Percentiles rank a stretch among this genome's conserved stretches.
These are phyloP conservation scores for Ovis aries DNA, from an alignment of 2,113 vertebrate species.

Conservation along the genomic window DNA sequence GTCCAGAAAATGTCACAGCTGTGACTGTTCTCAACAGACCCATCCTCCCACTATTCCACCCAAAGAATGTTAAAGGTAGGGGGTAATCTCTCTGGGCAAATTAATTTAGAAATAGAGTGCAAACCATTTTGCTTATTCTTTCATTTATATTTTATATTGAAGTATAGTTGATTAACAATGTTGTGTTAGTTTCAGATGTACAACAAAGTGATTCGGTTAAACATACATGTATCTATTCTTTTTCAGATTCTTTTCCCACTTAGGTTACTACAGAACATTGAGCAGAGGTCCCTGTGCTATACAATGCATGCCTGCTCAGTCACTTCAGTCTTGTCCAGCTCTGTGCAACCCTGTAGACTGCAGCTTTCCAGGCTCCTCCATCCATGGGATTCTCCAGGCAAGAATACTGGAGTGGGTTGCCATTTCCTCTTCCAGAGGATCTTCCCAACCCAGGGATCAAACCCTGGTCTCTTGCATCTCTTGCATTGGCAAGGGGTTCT, in stretches of 20 bases:
- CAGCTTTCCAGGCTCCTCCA: fast-evolving
- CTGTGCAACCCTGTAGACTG: neutral
- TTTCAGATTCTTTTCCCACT: neutral
- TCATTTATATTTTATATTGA: neutral
- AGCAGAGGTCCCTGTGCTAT: neutral
- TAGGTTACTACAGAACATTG: neutral
- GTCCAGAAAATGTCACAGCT: neutral
- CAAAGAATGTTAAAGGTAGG: neutral
- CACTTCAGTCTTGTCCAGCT: neutral
- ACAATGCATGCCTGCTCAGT: neutral
- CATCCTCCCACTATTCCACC: too few species aligned
- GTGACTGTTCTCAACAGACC: neutral
- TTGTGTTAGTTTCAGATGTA: neutral
- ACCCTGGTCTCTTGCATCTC: fast-evolving
- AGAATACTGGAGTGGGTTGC: neutral
- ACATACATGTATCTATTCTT: neutral
- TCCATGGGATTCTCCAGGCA: neutral
- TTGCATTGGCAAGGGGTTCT: neutral
- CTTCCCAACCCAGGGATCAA: neutral
- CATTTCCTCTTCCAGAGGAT: neutral
- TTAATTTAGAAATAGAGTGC: neutral
- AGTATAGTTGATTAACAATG: neutral
- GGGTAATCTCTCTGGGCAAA: too few species aligned
- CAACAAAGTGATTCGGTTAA: neutral
- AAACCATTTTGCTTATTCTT: neutral